phyloP scores from a whole-genome alignment of 2,113 vertebrate genomes.

The Misgurnus anguillicaudatus region DNA sequence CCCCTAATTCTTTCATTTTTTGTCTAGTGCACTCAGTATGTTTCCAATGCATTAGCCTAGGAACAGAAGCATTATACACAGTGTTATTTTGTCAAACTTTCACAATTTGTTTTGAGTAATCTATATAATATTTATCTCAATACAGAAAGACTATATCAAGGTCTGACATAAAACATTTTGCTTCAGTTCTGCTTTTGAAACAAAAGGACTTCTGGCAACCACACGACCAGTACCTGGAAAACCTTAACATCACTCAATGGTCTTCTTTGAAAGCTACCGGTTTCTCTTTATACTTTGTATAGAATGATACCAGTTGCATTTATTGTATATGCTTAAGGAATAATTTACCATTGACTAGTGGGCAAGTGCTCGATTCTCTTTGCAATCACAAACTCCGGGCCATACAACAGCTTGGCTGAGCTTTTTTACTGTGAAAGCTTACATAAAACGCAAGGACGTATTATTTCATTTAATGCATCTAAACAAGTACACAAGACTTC shows the following conservation, averaged over 20 bases:
- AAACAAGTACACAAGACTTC: background rate
- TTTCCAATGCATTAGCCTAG: no score
- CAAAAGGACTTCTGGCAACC: no score
- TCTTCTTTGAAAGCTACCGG: background rate
- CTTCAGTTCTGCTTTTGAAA: no score
- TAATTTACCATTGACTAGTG: background rate
- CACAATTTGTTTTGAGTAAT: no score
- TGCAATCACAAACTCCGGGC: background rate
- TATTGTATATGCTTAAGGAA: constrained; percentile 7
- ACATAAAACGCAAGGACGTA: background rate
- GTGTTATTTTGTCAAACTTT: no score
- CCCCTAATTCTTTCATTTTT: no score
- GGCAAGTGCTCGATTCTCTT: background rate
- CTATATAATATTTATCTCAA: no score
- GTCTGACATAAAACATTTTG: no score
- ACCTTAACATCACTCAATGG: background rate
- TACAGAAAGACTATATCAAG: background rate
- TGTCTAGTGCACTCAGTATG: no score
- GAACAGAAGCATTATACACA: no score
- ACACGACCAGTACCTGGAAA: no score
- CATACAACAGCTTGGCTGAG: background rate
- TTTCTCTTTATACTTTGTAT: background rate
- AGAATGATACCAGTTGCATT: constrained; percentile 5
- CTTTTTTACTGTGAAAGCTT: background rate
- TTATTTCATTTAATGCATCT: background rate